Conservation (phyloP, 2,888 invertebrate genomes). For the Archaeoteleia sp. region DNA sequence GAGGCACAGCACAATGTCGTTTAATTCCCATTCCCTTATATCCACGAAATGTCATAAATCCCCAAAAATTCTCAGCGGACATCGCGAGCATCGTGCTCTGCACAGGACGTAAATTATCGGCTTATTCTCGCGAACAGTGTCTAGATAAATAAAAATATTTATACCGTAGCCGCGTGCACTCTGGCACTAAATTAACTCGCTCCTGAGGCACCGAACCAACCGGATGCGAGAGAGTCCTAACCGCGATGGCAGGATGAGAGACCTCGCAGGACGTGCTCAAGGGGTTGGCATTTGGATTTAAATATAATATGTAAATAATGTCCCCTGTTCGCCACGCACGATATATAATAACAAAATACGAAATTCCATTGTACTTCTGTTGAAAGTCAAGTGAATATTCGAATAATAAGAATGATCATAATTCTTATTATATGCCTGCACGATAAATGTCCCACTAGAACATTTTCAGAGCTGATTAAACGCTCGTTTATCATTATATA, state of each 20-base stretch:
- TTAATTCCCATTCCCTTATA: conserved; percentile 55
- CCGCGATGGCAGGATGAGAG: not conserved
- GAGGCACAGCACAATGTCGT: conserved; percentile 51
- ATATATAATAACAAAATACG: conserved; percentile 13
- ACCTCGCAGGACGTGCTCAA: conserved; percentile 5
- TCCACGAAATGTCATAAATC: conserved; percentile 58
- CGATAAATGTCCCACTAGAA: not conserved
- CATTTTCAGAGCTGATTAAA: conserved; percentile 11
- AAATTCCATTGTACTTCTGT: conserved; percentile 1
- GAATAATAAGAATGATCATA: conserved; percentile 13
- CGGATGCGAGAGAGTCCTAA: conserved; percentile 42
- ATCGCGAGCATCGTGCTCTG: conserved; percentile 25
- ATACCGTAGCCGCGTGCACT: conserved; percentile 57
- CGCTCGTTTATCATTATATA: conserved; percentile 21
- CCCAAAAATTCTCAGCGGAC: conserved; percentile 52
- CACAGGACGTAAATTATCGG: conserved; percentile 59
- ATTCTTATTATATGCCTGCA: conserved; percentile 8
- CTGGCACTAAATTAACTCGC: conserved; percentile 57
- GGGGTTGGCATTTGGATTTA: conserved; percentile 7
- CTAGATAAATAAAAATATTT: conserved; percentile 62
- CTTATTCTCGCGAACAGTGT: conserved; percentile 59
- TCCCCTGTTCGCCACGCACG: not conserved
- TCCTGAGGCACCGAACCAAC: conserved; percentile 53
- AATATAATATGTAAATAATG: conserved; percentile 16
- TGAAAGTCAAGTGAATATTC: conserved; percentile 14